Base-by-base conservation (phyloP, 2,113 vertebrate genomes). In the Macroglossus sobrinus region DNA sequence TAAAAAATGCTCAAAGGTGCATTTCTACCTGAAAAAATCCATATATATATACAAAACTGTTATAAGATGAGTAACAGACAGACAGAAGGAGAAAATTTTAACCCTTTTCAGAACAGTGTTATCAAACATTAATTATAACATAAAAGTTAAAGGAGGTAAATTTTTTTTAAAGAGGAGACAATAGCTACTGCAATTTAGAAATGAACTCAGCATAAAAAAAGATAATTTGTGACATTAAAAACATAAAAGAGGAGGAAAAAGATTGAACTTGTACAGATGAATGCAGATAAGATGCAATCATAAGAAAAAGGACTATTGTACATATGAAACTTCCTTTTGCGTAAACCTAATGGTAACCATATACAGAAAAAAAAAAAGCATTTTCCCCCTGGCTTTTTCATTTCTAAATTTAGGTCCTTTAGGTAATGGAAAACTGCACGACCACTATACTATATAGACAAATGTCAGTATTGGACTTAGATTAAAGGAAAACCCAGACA, bases 401-500 rank as follows among this genome's bases (percentile, higher is more conserved):
- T 93, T 87, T 79, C 57, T 33, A 94, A 92, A 75, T 18, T 6
- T 63, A 76, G 84, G 59, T 33, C 69, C 33, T 53, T 64, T 24
- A 47, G 68, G 30, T 81, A 64, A 45, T 26, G 68, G 87, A 35
- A 89, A 84, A 75, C 18, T 22, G 30, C 26, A 26, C 1, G 15
- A 33, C 3, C 63, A 38, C 55, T 50, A 2, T 50, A 22, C 30
- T 16, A 30, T 61, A 38, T 9, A 59, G 86, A 84, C 78, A 66
- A 79, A 88, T 94, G 94, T 86, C 78, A 84, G 35, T 11, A 87
- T 64, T 61, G 92, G 89, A 40, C 53, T 84, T 68, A 35, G 26
- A 76, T 66, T 33, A 81, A 80, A 93, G 71, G 89, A 75, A 95
- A 94, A 78, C n/a, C 59, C 86, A 22, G 75, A 74, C 57, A 93